Evolutionary conservation across 2,113 vertebrate species (phyloP).

Genomic region (Syngnathus floridae): DNA sequence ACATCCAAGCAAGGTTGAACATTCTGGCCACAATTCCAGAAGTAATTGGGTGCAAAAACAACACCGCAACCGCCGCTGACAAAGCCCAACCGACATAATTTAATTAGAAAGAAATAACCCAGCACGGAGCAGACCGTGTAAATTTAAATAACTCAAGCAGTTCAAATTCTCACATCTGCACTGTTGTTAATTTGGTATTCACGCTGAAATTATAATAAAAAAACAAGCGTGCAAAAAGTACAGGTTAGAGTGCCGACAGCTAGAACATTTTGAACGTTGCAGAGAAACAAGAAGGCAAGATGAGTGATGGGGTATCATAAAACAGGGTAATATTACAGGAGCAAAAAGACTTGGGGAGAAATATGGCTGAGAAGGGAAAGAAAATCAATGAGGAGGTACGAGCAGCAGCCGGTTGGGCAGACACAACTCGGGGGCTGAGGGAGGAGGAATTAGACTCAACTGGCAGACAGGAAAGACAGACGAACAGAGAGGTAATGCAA

Average conservation of each 20-base stretch:
- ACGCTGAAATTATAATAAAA: constrained; percentile 30
- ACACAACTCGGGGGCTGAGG: constrained; percentile 23
- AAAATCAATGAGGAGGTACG: constrained; percentile 59
- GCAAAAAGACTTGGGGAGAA: constrained; percentile 26
- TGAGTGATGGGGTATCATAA: constrained; percentile 23
- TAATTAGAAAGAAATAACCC: constrained; percentile 28
- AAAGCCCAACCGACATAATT: constrained; percentile 3
- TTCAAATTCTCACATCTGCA: constrained; percentile 18
- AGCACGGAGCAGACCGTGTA: constrained; percentile 21
- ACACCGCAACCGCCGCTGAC: not conserved
- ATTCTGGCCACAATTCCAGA: not conserved
- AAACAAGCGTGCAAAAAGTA: constrained; percentile 4
- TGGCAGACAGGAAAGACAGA: constrained; percentile 11
- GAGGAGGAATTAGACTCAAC: constrained; percentile 25
- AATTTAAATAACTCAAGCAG: constrained; percentile 21
- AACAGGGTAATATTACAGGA: constrained; percentile 23
- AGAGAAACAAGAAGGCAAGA: constrained; percentile 17
- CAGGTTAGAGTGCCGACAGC: constrained; percentile 16
- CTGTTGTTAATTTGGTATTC: constrained; percentile 38
- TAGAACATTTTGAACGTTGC: constrained; percentile 22
- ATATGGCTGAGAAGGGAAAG: constrained; percentile 31
- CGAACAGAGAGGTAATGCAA: constrained; percentile 6
- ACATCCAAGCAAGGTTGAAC: not conserved
- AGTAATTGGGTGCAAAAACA: not conserved
- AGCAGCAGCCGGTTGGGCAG: constrained; percentile 39